These are phyloP conservation scores for Maylandia zebra DNA, from an alignment of 2,113 vertebrate genomes.

Conservation along the genomic window DNA sequence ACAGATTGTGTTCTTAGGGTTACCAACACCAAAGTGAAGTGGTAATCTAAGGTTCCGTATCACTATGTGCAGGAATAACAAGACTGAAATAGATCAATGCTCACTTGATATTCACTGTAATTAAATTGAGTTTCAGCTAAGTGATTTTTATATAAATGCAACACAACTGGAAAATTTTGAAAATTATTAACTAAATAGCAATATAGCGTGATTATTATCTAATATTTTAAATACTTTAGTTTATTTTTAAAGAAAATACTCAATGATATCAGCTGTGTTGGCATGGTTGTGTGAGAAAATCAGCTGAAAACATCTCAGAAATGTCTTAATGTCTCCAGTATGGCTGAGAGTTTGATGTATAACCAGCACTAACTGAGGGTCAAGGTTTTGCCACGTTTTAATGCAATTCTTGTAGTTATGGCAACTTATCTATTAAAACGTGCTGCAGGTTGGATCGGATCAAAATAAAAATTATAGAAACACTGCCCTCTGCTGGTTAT, in stretches of 20 bases:
- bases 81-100: not conserved
- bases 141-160: not conserved
- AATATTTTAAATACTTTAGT: not conserved
- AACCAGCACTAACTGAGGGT: not conserved
- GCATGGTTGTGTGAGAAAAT: not conserved
- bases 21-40: not conserved
- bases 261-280: not conserved
- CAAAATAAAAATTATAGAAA: not conserved
- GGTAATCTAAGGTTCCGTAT: not conserved
- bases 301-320: not conserved
- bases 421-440: not conserved
- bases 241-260: not conserved
- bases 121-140: rapidly evolving
- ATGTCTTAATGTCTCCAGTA: not conserved
- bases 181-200: rapidly evolving
- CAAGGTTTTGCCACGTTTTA: not conserved
- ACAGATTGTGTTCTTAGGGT: not conserved
- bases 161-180: not conserved
- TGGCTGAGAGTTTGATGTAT: not conserved
- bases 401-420: not conserved
- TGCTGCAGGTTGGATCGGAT: rapidly evolving
- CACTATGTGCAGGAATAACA: not conserved
- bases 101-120: not conserved
- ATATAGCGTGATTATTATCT: not conserved
- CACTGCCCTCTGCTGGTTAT: slow-evolving; percentile 41